Percentiles rank a stretch among this genome's conserved stretches.
Conservation (phyloP, 2,888 invertebrate species). For the Lamellibrachia satsuma region DNA sequence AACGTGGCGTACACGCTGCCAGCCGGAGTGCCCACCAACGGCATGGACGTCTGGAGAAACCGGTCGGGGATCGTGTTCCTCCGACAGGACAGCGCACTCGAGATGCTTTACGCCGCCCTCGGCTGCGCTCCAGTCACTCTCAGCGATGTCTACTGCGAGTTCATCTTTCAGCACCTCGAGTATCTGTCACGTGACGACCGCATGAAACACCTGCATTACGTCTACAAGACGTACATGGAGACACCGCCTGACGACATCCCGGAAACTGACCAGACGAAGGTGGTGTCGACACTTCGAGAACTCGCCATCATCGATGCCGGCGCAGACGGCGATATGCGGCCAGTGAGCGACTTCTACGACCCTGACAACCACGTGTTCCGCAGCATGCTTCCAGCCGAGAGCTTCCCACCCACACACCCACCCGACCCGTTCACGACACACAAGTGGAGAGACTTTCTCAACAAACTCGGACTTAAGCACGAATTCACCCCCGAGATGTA, state of each 20-base stretch:
- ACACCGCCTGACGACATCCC: constrained; percentile 21
- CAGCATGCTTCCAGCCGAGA: constrained; percentile 42
- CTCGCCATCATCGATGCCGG: constrained; percentile 40
- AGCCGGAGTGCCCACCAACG: constrained; percentile 39
- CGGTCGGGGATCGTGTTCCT: constrained; percentile 41
- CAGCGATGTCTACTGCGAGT: constrained; percentile 43
- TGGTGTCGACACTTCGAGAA: constrained; percentile 37
- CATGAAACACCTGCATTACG: constrained; percentile 40
- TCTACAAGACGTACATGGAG: constrained; percentile 37
- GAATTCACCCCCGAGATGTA: constrained; percentile 38
- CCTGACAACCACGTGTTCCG: constrained; percentile 43
- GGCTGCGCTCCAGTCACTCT: constrained; percentile 38
- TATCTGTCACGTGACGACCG: constrained; percentile 40
- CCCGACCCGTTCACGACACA: constrained; percentile 33
- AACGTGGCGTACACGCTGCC: constrained; percentile 42
- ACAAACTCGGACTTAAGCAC: constrained; percentile 35
- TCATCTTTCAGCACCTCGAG: constrained; percentile 46
- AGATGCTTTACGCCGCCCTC: constrained; percentile 37
- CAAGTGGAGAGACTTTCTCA: constrained; percentile 39
- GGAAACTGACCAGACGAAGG: constrained; percentile 30
- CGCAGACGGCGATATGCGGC: constrained; percentile 37
- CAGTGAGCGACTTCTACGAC: constrained; percentile 46
- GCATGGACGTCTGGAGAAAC: constrained; percentile 42
- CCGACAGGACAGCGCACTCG: constrained; percentile 34
- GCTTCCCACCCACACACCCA: constrained; percentile 42